phyloP scores from a whole-genome alignment of 2,113 vertebrate species.

The Tachysurus fulvidraco region DNA sequence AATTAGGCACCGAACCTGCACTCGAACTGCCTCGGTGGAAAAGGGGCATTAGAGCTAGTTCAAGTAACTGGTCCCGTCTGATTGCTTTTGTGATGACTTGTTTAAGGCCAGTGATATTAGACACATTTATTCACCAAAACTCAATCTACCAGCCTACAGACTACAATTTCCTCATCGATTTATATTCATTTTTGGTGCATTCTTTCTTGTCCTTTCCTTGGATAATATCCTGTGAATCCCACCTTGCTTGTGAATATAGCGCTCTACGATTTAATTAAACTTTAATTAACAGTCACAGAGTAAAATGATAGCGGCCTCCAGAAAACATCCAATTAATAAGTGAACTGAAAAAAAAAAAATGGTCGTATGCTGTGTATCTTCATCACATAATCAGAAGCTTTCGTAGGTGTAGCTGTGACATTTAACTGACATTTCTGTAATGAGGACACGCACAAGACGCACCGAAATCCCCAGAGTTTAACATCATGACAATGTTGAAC shows the following conservation, averaged over 20 bases:
- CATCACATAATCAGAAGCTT: slow-evolving; percentile 24
- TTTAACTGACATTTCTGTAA: slow-evolving; percentile 36
- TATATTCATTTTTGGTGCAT: not conserved
- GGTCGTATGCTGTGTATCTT: not conserved
- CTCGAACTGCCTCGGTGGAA: no score
- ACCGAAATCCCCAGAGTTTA: not conserved
- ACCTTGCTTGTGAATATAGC: not conserved
- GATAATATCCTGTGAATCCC: not conserved
- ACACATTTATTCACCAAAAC: not conserved
- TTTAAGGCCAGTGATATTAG: no score
- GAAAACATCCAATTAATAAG: not conserved
- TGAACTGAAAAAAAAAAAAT: not conserved
- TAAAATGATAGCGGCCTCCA: not conserved
- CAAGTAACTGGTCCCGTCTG: no score
- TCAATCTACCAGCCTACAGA: not conserved
- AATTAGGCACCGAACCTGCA: no score
- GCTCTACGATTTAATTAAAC: not conserved
- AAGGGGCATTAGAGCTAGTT: no score
- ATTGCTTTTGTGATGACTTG: no score
- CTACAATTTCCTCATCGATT: not conserved
- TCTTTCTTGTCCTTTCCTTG: not conserved
- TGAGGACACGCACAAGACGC: slow-evolving; percentile 21
- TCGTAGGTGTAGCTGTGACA: slow-evolving; percentile 13
- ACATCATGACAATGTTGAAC: slow-evolving; percentile 1
- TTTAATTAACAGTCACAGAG: not conserved